A percentile compares a stretch with the other conserved stretches of the same genome.
Conservation (phyloP, 2,113 vertebrate species). For the Saguinus imperator region DNA sequence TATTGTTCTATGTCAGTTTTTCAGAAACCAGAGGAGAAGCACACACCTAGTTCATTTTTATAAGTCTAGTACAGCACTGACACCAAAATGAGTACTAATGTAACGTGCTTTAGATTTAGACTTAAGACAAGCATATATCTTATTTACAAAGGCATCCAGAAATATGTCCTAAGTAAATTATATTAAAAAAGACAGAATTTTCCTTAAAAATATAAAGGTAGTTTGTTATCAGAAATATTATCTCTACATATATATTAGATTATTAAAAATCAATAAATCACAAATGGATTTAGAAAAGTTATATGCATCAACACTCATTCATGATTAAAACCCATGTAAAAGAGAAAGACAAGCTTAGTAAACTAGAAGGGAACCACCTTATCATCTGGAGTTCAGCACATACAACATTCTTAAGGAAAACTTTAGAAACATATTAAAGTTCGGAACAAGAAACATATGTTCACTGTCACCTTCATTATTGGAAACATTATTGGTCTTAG, state of each 20-base stretch:
- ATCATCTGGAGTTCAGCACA: background rate
- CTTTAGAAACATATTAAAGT: background rate
- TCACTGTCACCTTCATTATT: background rate
- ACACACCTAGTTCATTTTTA: background rate
- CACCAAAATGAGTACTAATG: background rate
- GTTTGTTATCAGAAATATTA: background rate
- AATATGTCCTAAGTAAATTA: background rate
- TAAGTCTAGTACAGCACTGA: background rate
- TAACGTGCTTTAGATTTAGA: background rate
- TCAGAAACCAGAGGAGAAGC: background rate
- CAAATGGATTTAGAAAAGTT: background rate
- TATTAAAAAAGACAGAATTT: background rate
- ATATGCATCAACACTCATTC: background rate
- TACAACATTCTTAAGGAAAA: background rate
- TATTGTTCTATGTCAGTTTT: background rate
- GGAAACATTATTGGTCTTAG: background rate
- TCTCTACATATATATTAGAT: background rate
- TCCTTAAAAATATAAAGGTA: background rate
- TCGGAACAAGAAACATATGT: background rate
- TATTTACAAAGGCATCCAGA: background rate
- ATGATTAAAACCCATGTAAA: background rate
- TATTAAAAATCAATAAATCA: background rate
- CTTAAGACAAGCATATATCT: background rate
- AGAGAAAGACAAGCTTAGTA: background rate
- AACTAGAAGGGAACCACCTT: background rate